Evolutionary conservation across 2,113 vertebrate genomes (phyloP), one percentile per base, ranked within the genome.

Genomic region (Chaetorhynchus papuensis): DNA sequence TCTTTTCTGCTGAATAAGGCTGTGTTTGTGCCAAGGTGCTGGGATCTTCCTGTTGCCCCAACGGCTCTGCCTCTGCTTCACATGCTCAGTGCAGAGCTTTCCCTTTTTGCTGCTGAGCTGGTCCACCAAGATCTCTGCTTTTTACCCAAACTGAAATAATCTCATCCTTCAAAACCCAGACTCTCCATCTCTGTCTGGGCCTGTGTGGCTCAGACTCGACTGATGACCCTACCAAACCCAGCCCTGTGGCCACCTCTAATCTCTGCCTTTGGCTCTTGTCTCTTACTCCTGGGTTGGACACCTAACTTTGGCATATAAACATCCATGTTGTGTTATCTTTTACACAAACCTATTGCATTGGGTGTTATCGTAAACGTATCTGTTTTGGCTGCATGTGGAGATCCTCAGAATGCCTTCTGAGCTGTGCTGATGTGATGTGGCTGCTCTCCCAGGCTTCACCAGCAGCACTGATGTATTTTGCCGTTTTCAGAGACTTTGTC

Each of bases 1-100:
- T 15, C 28, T 81, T 84, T 96, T 79, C 77, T 94, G 94, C 91
- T 96, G 94, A 97, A 76, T 66, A 81, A 72, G 89, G 71, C 26
- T 5, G 35, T 75, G 78, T 71, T 79, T 75, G 69, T 95, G 83
- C 87, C 91, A 94, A 94, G 66, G 41, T 35, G 15, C 75, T 77
- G 68, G 50, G 68, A 93, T 77, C 37, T 60, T 93, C 8, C 1
- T 35, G 45, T 37, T 88, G 45, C 47, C 45, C 37, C 45, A 15
- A 6, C 3, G 15, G 37, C 50, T 19, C 44, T 35, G 31, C 42
- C 42, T 66, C 71, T 47, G n/a, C 50, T 78, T 59, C 0, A 0
- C 59, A 39, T 27, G 24, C 71, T 68, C 12, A 13, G 0, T 16
- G 74, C 35, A 83, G n/a, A 82, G 21, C 13, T 50, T 68, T 85